These are phyloP conservation scores for Pseudococcus jackbeardsleyi DNA, from an alignment of 2,888 invertebrate species.

Conservation along the genomic window DNA sequence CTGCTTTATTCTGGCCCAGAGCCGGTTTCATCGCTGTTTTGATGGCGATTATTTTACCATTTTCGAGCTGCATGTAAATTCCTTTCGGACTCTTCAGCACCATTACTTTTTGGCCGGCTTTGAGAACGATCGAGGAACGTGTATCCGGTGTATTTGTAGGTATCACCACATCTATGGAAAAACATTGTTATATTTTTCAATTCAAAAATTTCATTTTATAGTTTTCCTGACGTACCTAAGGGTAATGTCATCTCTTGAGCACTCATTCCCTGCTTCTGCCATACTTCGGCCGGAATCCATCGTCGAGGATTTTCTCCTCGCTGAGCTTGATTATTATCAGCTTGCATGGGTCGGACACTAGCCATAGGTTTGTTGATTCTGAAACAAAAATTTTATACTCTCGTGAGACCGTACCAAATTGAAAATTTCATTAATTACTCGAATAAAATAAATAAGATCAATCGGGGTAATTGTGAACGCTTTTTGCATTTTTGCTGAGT, in stretches of 20 bases:
- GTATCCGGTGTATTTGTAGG: constrained; percentile 92
- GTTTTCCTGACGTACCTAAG: constrained; percentile 74
- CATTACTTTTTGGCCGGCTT: constrained; percentile 94
- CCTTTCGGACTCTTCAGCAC: constrained; percentile 95
- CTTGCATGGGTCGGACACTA: constrained; percentile 86
- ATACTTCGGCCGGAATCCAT: constrained; percentile 92
- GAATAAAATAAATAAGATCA: neutral
- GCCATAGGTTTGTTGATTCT: constrained; percentile 70
- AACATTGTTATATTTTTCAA: neutral
- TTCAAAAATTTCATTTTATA: neutral
- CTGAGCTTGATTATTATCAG: constrained; percentile 71
- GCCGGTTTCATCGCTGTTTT: constrained; percentile 81
- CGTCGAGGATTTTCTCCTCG: constrained; percentile 71
- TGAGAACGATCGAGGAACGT: constrained; percentile 89
- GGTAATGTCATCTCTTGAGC: constrained; percentile 95
- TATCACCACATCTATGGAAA: constrained; percentile 86
- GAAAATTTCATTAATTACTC: neutral
- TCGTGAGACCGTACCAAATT: neutral
- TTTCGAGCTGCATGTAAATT: constrained; percentile 94
- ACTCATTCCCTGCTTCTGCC: constrained; percentile 94
- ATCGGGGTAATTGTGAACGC: too few species aligned
- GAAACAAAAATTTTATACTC: constrained; percentile 64
- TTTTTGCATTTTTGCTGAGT: too few species aligned
- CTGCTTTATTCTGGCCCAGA: neutral
- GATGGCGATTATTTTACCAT: constrained; percentile 95